These are phyloP conservation scores for Hiodon alosoides DNA, from an alignment of 2,113 vertebrate species.

Conservation along the genomic window DNA sequence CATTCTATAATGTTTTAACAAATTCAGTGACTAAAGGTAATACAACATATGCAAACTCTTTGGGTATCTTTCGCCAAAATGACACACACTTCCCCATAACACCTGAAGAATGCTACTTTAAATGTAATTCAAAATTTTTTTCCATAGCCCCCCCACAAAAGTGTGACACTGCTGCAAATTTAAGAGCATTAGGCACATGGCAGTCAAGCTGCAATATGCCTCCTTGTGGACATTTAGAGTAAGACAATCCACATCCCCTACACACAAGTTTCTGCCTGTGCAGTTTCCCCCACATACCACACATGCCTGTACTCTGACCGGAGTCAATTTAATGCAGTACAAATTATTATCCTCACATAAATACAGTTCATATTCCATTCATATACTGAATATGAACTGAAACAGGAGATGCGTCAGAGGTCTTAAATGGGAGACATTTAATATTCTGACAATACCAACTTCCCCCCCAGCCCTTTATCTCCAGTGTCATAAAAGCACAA, in stretches of 20 bases:
- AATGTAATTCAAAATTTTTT: not conserved
- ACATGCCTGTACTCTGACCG: not conserved
- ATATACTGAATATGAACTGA: not conserved
- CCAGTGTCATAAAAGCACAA: too few relatives aligned
- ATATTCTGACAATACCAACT: not conserved
- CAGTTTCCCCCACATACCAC: not conserved
- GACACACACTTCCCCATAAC: not conserved
- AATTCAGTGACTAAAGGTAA: not conserved
- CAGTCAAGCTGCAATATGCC: not conserved
- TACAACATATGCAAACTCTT: not conserved
- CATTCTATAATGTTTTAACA: not conserved
- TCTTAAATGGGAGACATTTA: not conserved
- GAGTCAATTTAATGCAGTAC: not conserved
- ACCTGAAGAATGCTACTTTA: not conserved
- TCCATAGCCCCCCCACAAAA: too few relatives aligned
- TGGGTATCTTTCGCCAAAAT: too few relatives aligned
- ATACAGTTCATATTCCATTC: not conserved
- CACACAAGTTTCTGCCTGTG: not conserved
- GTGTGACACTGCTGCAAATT: too few relatives aligned
- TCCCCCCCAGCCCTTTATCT: not conserved
- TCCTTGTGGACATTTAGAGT: constrained; percentile 9
- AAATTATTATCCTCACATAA: not conserved
- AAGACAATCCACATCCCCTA: not conserved
- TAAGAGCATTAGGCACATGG: not conserved
- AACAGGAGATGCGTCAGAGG: not conserved